Base-by-base conservation (phyloP, 2,113 vertebrate species). In the Saccopteryx leptura region DNA sequence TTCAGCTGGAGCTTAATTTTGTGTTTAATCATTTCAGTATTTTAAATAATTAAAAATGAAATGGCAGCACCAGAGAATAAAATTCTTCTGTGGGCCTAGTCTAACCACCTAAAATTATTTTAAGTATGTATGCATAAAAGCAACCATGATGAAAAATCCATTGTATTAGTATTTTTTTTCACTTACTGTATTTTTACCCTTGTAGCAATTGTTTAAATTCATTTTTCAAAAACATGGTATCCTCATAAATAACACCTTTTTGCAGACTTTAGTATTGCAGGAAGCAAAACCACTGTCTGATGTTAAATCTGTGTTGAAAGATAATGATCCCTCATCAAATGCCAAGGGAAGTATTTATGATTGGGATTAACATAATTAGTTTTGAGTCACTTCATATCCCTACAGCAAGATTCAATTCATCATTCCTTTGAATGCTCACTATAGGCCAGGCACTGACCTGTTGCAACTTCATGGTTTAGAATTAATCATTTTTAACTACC, bases 121-220 rank as follows among this genome's bases (percentile, higher is more conserved):
- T 78, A 91, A 52, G 54, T 83, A n/a, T 78, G 17, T 83, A 15
- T 93, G 46, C 0, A 23, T 39, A 2, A 95, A 93, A 97, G 23
- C 80, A 81, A 75, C 71, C 92, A 89, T 75, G 93, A 63, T 79
- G 69, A 95, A 65, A 96, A 97, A 83, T 65, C 56, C 60, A 95
- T 2, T 84, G 54, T 96, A 76, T 0, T 26, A 65, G 52, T 96
- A n/a, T 78, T 0, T 65, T 94, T 88, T 88, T 82, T 76, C 88
- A 97, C 95, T 97, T 94, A 93, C 90, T 92, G 7, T 97, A 78
- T 39, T 19, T 19, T 96, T 95, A 96, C 50, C 46, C 92, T 93
- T 93, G 48, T 95, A 84, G 85, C 79, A 98, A 93, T 88, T 97
- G 84, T 86, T 98, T 95, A 98, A 98, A 97, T 93, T 97, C 84